A percentile compares a stretch with the other conserved stretches of the same genome.
Conservation (phyloP, 2,113 vertebrate species). For the Zeus faber region DNA sequence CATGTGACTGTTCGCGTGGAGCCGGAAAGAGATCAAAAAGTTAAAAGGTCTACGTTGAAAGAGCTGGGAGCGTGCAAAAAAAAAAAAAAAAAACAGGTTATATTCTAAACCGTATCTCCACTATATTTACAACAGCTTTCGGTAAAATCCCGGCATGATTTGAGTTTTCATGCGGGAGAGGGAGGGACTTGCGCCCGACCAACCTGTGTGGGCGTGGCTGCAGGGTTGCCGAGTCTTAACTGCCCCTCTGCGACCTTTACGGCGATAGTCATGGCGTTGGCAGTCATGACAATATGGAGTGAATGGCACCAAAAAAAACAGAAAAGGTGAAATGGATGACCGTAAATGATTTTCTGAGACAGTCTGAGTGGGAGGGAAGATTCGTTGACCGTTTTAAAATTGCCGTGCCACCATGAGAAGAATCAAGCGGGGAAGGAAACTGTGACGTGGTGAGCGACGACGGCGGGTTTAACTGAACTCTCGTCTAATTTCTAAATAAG, state of each 20-base stretch:
- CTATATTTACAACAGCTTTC: too few species aligned
- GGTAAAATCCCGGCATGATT: too few species aligned
- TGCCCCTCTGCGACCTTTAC: constrained; percentile 76
- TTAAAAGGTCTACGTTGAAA: constrained; percentile 43
- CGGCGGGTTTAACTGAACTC: background rate
- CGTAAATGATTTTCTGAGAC: constrained; percentile 57
- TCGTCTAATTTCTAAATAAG: too few species aligned
- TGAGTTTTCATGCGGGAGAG: too few species aligned
- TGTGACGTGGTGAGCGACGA: background rate
- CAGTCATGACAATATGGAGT: constrained; percentile 68
- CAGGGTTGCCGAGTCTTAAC: constrained; percentile 63
- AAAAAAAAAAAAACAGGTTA: too few species aligned
- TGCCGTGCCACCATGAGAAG: too few species aligned
- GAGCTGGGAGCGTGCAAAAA: too few species aligned
- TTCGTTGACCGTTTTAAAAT: constrained; percentile 27
- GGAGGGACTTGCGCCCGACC: constrained; percentile 65
- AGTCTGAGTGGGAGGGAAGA: constrained; percentile 2
- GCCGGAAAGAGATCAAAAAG: constrained; percentile 31
- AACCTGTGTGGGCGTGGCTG: constrained; percentile 73
- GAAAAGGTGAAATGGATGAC: constrained; percentile 80
- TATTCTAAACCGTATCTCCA: too few species aligned
- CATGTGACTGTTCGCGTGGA: constrained; percentile 41
- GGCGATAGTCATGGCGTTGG: constrained; percentile 57
- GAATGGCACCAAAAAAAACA: constrained; percentile 34
- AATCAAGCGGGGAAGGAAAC: constrained; percentile 7